Conservation (phyloP, 2,888 invertebrate species). For the Seira musarum region DNA sequence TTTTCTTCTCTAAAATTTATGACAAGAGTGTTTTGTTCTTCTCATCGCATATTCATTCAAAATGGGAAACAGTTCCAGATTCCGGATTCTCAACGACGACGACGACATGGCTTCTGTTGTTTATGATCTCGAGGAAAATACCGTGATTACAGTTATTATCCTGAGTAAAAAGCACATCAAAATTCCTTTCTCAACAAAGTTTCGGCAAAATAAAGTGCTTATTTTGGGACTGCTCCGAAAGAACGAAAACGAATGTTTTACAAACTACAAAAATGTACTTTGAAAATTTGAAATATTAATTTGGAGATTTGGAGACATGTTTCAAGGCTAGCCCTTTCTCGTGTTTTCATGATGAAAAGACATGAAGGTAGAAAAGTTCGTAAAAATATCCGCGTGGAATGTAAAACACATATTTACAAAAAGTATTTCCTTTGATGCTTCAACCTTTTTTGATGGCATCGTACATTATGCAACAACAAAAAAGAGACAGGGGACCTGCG, state of each 20-base stretch:
- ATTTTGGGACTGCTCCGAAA: neutral
- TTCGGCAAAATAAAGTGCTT: neutral
- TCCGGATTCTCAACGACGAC: too few relatives aligned
- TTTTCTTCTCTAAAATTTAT: neutral
- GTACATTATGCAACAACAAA: neutral
- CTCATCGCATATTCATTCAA: neutral
- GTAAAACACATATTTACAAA: neutral
- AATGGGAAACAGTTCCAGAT: neutral
- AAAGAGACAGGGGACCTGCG: neutral
- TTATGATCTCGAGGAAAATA: neutral
- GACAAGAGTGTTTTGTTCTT: neutral
- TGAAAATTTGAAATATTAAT: too few relatives aligned
- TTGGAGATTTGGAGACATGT: too few relatives aligned
- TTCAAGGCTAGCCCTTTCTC: too few relatives aligned
- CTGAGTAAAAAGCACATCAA: neutral
- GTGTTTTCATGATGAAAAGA: neutral
- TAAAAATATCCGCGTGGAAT: slow-evolving; percentile 16
- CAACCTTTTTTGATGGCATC: slow-evolving; percentile 8
- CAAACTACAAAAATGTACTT: too few relatives aligned
- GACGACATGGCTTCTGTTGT: too few relatives aligned
- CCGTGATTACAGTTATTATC: neutral
- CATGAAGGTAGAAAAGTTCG: neutral
- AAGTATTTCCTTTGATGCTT: slow-evolving; percentile 2
- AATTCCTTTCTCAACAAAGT: neutral
- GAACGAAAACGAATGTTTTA: too few relatives aligned